Evolutionary conservation across 2,888 invertebrate genomes (phyloP).

Genomic region (Dicranocentrus wangi): DNA sequence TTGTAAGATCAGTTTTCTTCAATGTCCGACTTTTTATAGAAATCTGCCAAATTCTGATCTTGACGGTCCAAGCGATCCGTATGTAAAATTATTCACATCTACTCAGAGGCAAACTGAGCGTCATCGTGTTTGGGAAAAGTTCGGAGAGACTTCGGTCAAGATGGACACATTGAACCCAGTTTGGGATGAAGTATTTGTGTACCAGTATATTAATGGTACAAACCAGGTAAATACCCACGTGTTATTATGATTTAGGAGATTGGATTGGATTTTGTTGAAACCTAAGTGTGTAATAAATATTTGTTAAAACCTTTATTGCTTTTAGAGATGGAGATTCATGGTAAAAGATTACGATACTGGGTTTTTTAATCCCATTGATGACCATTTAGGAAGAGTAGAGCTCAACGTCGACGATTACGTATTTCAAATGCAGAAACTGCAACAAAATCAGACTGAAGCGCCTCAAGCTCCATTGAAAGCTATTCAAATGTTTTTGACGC

Average conservation of each 20-base stretch:
- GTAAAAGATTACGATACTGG: conserved; percentile 46
- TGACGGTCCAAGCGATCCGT: conserved; percentile 57
- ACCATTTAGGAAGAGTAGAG: conserved; percentile 50
- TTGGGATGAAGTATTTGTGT: conserved; percentile 53
- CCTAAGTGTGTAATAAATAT: neutral
- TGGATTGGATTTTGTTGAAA: neutral
- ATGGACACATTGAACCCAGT: conserved; percentile 52
- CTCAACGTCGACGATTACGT: conserved; percentile 50
- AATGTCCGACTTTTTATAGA: conserved; percentile 19
- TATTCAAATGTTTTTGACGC: conserved; percentile 45
- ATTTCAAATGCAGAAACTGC: conserved; percentile 3
- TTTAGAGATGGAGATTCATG: conserved; percentile 55
- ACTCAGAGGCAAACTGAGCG: neutral
- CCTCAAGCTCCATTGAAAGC: neutral
- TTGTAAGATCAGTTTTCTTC: too few species aligned
- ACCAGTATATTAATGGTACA: conserved; percentile 42
- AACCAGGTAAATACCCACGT: conserved; percentile 48
- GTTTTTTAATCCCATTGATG: conserved; percentile 52
- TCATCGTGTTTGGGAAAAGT: conserved; percentile 37
- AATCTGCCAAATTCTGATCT: conserved; percentile 52
- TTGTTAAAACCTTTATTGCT: too few species aligned
- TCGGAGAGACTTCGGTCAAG: conserved; percentile 38
- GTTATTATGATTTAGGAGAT: too few species aligned
- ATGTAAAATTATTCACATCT: conserved; percentile 47
- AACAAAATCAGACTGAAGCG: conserved; percentile 3